Percentiles rank a stretch among this genome's conserved stretches.
Evolutionary conservation across 2,888 invertebrate genomes (phyloP).

Genomic region (Drosophila lacicola): DNA sequence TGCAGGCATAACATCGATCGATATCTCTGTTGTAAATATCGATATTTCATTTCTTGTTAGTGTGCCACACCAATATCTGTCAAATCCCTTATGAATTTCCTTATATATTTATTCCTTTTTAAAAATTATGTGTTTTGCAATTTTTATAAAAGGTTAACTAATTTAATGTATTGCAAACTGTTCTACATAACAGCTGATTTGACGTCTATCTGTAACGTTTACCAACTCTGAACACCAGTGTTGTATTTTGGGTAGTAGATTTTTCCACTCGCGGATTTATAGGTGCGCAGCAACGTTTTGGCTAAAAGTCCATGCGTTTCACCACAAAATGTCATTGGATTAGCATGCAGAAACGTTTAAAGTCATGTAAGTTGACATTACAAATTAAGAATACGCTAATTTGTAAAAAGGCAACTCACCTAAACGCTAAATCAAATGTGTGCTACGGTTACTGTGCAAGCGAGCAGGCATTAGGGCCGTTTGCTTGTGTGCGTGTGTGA

Average conservation of each 20-base stretch:
- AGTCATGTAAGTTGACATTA: slow-evolving; percentile 57
- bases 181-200: slow-evolving; percentile 39
- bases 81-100: not conserved
- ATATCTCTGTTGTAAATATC: slow-evolving; percentile 6
- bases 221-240: slow-evolving; percentile 48
- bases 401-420: slow-evolving; percentile 24
- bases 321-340: slow-evolving; percentile 36
- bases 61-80: slow-evolving; percentile 2
- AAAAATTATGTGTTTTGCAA: slow-evolving; percentile 4
- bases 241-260: slow-evolving; percentile 59
- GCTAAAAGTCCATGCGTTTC: slow-evolving; percentile 48
- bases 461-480: slow-evolving; percentile 31
- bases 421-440: slow-evolving; percentile 37
- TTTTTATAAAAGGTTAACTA: not conserved
- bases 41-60: slow-evolving; percentile 13
- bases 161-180: not conserved
- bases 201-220: slow-evolving; percentile 1
- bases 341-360: slow-evolving; percentile 42
- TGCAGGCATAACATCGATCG: slow-evolving; percentile 1
- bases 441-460: slow-evolving; percentile 35
- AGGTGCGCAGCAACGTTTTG: slow-evolving; percentile 54
- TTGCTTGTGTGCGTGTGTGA: slow-evolving; percentile 14
- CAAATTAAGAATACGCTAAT: not conserved
- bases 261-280: slow-evolving; percentile 61
- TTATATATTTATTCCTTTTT: not conserved